phyloP scores from a whole-genome alignment of 2,888 invertebrate species.

The Gibbula magus region DNA sequence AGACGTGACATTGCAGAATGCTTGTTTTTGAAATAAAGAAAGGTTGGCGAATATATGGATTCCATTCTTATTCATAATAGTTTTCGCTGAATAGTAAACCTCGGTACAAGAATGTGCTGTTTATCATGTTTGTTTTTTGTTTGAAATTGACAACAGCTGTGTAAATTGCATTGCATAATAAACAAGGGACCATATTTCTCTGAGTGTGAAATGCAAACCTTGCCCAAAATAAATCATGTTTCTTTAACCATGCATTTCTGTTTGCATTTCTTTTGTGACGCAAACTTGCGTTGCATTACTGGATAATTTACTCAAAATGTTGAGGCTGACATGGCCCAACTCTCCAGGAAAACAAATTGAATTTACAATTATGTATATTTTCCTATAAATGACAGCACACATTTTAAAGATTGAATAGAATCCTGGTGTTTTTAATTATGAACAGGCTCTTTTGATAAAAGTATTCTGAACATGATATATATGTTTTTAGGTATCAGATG shows the following conservation, averaged over 20 bases:
- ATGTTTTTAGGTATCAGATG: too few species aligned
- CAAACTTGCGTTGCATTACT: not conserved
- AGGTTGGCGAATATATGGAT: not conserved
- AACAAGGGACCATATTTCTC: not conserved
- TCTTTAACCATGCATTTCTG: not conserved
- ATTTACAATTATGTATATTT: too few species aligned
- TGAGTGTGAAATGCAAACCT: not conserved
- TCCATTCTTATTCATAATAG: not conserved
- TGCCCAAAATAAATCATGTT: not conserved
- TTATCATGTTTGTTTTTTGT: not conserved
- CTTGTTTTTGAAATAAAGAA: not conserved
- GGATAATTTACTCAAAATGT: too few species aligned
- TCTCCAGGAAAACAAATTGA: too few species aligned
- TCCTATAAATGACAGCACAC: too few species aligned
- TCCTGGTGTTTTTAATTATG: too few species aligned
- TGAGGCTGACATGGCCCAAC: too few species aligned
- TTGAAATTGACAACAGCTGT: constrained; percentile 5
- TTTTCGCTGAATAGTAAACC: not conserved
- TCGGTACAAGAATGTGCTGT: not conserved
- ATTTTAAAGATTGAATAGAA: too few species aligned
- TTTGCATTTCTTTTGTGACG: not conserved
- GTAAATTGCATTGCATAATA: constrained; percentile 8
- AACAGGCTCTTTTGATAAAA: too few species aligned
- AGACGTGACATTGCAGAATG: too few species aligned
- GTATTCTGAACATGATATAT: too few species aligned